These are phyloP conservation scores for Schmidtea mediterranea DNA, from an alignment of 1,140 invertebrate species.

Conservation along the genomic window DNA sequence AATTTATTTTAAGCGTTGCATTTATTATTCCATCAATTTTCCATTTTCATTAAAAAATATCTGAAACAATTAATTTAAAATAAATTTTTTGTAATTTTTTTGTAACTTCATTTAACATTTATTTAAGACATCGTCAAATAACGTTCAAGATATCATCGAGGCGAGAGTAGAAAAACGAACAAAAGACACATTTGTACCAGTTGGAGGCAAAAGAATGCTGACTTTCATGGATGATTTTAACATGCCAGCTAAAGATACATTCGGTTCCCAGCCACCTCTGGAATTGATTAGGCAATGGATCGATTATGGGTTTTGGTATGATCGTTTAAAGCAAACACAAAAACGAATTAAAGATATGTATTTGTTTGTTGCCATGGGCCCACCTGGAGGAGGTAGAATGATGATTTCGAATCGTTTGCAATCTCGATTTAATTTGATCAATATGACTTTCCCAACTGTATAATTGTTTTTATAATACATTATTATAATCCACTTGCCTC, in stretches of 20 bases:
- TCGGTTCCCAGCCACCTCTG: slow-evolving; percentile 53
- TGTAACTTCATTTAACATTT: too few relatives aligned
- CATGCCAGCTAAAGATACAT: slow-evolving; percentile 57
- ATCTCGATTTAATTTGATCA: slow-evolving; percentile 49
- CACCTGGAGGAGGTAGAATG: slow-evolving; percentile 48
- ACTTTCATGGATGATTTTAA: slow-evolving; percentile 63
- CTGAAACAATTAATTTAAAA: too few relatives aligned
- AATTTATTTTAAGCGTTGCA: too few relatives aligned
- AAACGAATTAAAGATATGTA: slow-evolving; percentile 45
- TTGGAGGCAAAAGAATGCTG: slow-evolving; percentile 45
- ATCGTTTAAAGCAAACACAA: slow-evolving; percentile 40
- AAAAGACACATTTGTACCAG: slow-evolving; percentile 46
- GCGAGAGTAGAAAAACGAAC: slow-evolving; percentile 49
- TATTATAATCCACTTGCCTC: slow-evolving; percentile 39
- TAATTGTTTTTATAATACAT: background rate
- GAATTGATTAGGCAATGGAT: slow-evolving; percentile 56
- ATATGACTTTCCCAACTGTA: slow-evolving; percentile 45
- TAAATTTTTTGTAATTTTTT: too few relatives aligned
- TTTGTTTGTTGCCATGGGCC: slow-evolving; percentile 46
- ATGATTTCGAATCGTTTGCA: slow-evolving; percentile 43
- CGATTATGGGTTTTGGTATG: slow-evolving; percentile 60
- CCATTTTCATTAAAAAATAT: too few relatives aligned
- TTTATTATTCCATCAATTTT: too few relatives aligned
- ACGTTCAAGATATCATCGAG: slow-evolving; percentile 43
- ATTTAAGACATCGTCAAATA: slow-evolving; percentile 46